These are phyloP conservation scores for Sycon ciliatum DNA, from an alignment of 37 sponge, comb jelly and placozoan species.

Conservation along the genomic window DNA sequence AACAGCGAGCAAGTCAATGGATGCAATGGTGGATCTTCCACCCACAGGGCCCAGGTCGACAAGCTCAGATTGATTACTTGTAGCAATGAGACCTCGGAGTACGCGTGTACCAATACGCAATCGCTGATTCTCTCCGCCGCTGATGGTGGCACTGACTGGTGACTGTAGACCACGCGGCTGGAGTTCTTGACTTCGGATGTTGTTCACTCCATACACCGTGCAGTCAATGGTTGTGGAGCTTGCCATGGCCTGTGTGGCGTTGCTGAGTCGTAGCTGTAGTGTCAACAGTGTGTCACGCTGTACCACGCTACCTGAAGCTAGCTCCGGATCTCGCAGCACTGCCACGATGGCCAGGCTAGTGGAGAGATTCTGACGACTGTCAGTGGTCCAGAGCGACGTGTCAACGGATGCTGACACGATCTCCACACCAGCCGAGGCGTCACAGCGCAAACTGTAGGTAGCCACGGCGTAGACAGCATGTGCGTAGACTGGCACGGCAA, in stretches of 20 bases:
- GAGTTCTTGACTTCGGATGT: slow-evolving; percentile 52
- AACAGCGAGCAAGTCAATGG: too few relatives aligned
- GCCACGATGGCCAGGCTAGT: slow-evolving; percentile 15
- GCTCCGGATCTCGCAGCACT: slow-evolving; percentile 43
- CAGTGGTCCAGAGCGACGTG: slow-evolving; percentile 34
- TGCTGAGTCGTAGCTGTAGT: slow-evolving; percentile 18
- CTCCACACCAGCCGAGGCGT: slow-evolving; percentile 17
- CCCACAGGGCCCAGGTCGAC: too few relatives aligned
- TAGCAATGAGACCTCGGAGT: too few relatives aligned
- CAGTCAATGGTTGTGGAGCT: slow-evolving; percentile 27
- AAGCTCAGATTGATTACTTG: too few relatives aligned
- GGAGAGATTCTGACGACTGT: slow-evolving; percentile 15
- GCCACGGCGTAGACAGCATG: slow-evolving; percentile 47
- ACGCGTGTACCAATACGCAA: background rate
- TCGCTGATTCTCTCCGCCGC: background rate
- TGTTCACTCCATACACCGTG: slow-evolving; percentile 37
- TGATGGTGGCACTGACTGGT: slow-evolving; percentile 18
- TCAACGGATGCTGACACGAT: slow-evolving; percentile 31
- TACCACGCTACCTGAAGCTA: background rate
- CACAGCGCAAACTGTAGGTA: slow-evolving; percentile 43
- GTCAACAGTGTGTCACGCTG: slow-evolving; percentile 30
- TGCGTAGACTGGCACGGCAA: slow-evolving; percentile 37
- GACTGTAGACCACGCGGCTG: slow-evolving; percentile 31
- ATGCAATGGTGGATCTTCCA: too few relatives aligned
- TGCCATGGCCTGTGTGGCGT: slow-evolving; percentile 12